A percentile compares a stretch with the other conserved stretches of the same genome.
These are phyloP conservation scores for Poecile montanus DNA, from an alignment of 2,797 vertebrate genomes.

Conservation along the genomic window DNA sequence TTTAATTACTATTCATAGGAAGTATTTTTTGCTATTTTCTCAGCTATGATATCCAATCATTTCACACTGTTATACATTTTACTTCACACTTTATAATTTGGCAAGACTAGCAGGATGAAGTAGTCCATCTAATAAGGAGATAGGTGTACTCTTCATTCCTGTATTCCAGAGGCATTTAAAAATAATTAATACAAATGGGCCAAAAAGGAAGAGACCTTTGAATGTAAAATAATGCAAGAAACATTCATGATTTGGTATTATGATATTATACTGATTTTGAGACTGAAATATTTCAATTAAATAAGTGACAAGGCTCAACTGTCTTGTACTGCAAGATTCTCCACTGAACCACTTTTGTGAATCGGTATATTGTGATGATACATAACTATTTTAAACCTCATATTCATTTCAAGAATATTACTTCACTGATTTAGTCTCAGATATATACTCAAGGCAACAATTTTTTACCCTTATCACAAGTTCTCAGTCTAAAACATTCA, in stretches of 20 bases:
- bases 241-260: not conserved
- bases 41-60: not conserved
- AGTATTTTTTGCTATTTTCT: not conserved
- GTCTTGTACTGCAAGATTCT: not conserved
- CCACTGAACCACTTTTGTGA: not conserved
- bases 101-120: not conserved
- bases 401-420: not conserved
- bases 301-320: not conserved
- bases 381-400: not conserved
- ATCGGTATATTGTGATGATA: not conserved
- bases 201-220: not conserved
- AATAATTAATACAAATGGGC: not conserved
- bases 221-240: not conserved
- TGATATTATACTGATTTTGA: not conserved
- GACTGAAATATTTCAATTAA: not conserved
- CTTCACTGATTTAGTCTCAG: not conserved
- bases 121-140: not conserved
- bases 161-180: not conserved
- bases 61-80: not conserved
- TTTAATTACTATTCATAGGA: conserved; percentile 7
- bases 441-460: not conserved
- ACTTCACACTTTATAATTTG: not conserved
- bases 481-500: conserved; percentile 29
- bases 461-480: not conserved
- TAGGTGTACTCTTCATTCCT: not conserved